Base-by-base conservation (phyloP, 1,140 invertebrate genomes). In the Kradibia gibbosae region DNA sequence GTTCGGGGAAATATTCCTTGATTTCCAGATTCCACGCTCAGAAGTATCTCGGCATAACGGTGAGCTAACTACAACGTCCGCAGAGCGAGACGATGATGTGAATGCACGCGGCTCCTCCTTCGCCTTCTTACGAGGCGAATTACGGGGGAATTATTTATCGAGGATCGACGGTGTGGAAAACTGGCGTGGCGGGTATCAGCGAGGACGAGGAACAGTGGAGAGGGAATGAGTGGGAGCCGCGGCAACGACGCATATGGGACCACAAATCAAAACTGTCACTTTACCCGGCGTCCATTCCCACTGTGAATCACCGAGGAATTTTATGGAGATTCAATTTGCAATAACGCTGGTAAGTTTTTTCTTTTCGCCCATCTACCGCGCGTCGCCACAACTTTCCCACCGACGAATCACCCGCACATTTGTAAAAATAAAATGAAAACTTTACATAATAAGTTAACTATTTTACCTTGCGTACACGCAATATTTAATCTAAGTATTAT, bases 141-240 rank as follows among this genome's bases (percentile, higher is more conserved):
- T n/a, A n/a, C 78, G 80, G 84, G 82, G 83, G 86, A 88, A 90
- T 89, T 89, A 90, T 90, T 89, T 87, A n/a, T n/a, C n/a, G n/a
- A n/a, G n/a, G n/a, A n/a, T n/a, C n/a, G n/a, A n/a, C n/a, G n/a
- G n/a, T n/a, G n/a, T n/a, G n/a, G n/a, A n/a, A 88, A 90, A 90
- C 89, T 87, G 86, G 85, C 84, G 84, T n/a, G n/a, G 87, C 84
- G 85, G 82, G 84, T 81, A 34, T 62, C 39, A 3, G 31, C n/a
- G 62, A 67, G 15, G 50, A 5, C 10, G 71, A 70, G 53, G 80
- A 81, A 81, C 75, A 81, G 72, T 48, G 80, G n/a, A 70, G 20
- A 15, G n/a, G 55, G 17, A 22, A n/a, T 22, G 55, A 8, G 55
- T 5, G n/a, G 55, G 20, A 17, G 22, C 60, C 42, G 57, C 20